Conservation (phyloP, 2,113 vertebrate genomes). For the Syngnathoides biaculeatus region DNA sequence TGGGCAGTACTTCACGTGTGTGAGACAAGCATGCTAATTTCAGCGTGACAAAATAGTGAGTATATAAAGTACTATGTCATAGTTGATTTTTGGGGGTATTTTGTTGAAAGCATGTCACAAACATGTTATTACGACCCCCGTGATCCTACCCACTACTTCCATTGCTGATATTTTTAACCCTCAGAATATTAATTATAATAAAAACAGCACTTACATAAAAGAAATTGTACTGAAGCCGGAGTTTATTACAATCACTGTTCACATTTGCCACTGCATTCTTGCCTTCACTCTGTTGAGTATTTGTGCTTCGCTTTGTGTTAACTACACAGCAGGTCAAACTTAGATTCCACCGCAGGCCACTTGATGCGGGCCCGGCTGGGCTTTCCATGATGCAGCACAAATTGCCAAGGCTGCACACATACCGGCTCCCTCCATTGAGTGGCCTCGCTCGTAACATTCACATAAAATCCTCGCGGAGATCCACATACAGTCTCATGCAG, state of each 20-base stretch:
- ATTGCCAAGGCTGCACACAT: background rate
- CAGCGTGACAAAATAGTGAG: too few relatives aligned
- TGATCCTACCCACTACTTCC: too few relatives aligned
- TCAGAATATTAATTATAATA: too few relatives aligned
- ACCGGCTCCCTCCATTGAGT: background rate
- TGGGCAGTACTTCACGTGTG: too few relatives aligned
- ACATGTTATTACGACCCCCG: too few relatives aligned
- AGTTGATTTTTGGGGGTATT: too few relatives aligned
- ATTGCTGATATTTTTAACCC: too few relatives aligned
- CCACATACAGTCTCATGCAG: conserved; percentile 13
- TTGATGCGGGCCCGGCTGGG: background rate
- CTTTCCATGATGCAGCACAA: conserved; percentile 50
- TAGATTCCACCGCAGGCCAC: conserved; percentile 7
- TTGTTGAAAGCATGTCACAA: too few relatives aligned
- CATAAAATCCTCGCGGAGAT: conserved; percentile 11
- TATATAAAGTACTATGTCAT: too few relatives aligned
- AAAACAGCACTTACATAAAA: background rate
- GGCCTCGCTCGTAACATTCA: conserved; percentile 14
- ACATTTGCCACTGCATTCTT: conserved; percentile 12
- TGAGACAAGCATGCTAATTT: too few relatives aligned
- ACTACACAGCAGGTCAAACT: conserved; percentile 22
- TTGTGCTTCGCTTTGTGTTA: conserved; percentile 22
- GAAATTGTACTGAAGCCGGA: background rate
- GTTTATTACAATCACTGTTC: background rate
- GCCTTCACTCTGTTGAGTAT: conserved; percentile 29